phyloP scores from a whole-genome alignment of 1,140 invertebrate species.

The Calosoma granatense region DNA sequence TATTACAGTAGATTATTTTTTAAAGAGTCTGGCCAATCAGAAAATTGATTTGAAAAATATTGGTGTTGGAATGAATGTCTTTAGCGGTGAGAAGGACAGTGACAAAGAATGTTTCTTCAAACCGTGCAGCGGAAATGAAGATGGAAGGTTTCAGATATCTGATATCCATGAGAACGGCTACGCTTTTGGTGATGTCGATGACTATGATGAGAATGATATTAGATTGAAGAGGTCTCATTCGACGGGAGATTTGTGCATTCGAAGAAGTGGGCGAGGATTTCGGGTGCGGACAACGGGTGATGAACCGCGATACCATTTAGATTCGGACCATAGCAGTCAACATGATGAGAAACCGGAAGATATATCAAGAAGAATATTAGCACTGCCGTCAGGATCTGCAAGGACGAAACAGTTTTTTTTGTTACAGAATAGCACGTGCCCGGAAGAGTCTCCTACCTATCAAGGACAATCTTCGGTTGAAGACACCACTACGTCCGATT shows the following conservation, averaged over 20 bases:
- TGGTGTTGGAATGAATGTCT: conserved; percentile 22
- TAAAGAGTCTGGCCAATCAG: conserved; percentile 40
- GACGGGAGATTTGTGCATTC: conserved; percentile 37
- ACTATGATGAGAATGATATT: conserved; percentile 29
- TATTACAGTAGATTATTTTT: conserved; percentile 43
- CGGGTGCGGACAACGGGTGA: conserved; percentile 27
- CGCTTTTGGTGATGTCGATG: conserved; percentile 32
- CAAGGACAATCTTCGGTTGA: conserved; percentile 36
- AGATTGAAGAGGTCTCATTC: conserved; percentile 38
- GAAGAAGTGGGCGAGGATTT: conserved; percentile 24
- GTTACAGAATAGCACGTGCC: conserved; percentile 25
- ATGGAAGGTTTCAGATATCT: conserved; percentile 42
- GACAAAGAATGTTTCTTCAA: conserved; percentile 26
- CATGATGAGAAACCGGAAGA: conserved; percentile 41
- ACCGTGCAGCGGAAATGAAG: conserved; percentile 34
- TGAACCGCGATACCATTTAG: conserved; percentile 36
- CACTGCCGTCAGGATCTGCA: conserved; percentile 26
- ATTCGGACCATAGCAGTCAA: conserved; percentile 39
- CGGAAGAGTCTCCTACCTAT: conserved; percentile 28
- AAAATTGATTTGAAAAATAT: conserved; percentile 31
- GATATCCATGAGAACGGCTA: conserved; percentile 42
- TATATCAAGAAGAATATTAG: conserved; percentile 27
- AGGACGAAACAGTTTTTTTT: conserved; percentile 29
- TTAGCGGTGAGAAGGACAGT: conserved; percentile 16
- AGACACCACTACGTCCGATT: conserved; percentile 38